Percentiles rank a stretch among this genome's conserved stretches.
phyloP scores from a whole-genome alignment of 2,888 invertebrate species.

The Halictus ligatus region DNA sequence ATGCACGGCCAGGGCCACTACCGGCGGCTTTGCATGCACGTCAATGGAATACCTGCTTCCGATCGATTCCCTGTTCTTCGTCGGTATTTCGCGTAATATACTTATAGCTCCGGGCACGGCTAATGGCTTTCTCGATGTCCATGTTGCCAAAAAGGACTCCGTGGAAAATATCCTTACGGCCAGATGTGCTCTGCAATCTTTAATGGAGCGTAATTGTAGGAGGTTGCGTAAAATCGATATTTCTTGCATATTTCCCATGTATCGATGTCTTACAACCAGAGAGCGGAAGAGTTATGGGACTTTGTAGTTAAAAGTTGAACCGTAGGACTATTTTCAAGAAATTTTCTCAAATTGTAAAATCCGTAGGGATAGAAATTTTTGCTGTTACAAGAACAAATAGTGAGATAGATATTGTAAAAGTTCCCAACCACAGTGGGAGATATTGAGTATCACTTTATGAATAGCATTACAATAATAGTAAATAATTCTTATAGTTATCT shows the following conservation, averaged over 20 bases:
- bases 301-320: neutral
- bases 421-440: neutral
- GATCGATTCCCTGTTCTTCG: constrained; percentile 56
- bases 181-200: neutral
- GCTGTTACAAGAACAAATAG: no score
- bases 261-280: neutral
- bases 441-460: neutral
- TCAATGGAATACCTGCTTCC: constrained; percentile 74
- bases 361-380: no score
- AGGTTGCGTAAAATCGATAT: neutral
- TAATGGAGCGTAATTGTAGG: neutral
- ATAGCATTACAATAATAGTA: neutral
- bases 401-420: no score
- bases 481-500: neutral
- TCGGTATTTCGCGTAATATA: constrained; percentile 14
- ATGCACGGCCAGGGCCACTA: constrained; percentile 59
- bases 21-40: constrained; percentile 73
- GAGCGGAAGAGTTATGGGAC: no score
- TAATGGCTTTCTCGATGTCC: neutral
- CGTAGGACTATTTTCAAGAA: neutral
- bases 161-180: neutral
- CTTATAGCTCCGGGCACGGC: neutral
- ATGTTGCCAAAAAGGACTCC: neutral
- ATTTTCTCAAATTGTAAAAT: no score
- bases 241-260: neutral